phyloP scores from a whole-genome alignment of 2,888 invertebrate species.

The Muschampia plurimacula region DNA sequence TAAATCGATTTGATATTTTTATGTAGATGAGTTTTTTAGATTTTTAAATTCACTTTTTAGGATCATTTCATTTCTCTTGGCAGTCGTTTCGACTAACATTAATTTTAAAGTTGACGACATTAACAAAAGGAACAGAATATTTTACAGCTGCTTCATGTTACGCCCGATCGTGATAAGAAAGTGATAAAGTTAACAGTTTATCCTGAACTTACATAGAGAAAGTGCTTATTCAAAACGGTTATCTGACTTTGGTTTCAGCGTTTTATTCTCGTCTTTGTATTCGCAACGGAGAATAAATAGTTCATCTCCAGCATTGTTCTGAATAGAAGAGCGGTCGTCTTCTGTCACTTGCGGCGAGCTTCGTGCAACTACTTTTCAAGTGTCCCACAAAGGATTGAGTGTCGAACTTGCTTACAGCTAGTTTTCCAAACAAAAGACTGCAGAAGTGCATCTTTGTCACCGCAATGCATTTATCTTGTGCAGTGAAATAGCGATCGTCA shows the following conservation, averaged over 20 bases:
- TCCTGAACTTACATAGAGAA: background rate
- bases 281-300: constrained; percentile 60
- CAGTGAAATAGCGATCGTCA: constrained; percentile 9
- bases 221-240: constrained; percentile 3
- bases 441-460: constrained; percentile 64
- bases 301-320: constrained; percentile 55
- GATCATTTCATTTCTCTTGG: no score
- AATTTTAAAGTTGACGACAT: background rate
- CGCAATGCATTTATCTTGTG: constrained; percentile 39
- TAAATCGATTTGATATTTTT: no score
- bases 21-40: no score
- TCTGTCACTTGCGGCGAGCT: constrained; percentile 56
- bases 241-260: background rate
- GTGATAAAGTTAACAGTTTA: constrained; percentile 9
- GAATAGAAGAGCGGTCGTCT: constrained; percentile 42
- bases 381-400: constrained; percentile 79
- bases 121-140: background rate
- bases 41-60: no score
- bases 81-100: background rate
- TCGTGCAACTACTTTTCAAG: constrained; percentile 68
- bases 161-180: background rate
- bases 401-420: constrained; percentile 78
- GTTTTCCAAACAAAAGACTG: constrained; percentile 72
- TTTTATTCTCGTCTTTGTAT: constrained; percentile 29
- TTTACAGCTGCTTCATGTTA: background rate